Percentiles rank a stretch among this genome's conserved stretches.
These are phyloP conservation scores for Sciurus carolinensis DNA, from an alignment of 2,797 vertebrate genomes.

Conservation along the genomic window DNA sequence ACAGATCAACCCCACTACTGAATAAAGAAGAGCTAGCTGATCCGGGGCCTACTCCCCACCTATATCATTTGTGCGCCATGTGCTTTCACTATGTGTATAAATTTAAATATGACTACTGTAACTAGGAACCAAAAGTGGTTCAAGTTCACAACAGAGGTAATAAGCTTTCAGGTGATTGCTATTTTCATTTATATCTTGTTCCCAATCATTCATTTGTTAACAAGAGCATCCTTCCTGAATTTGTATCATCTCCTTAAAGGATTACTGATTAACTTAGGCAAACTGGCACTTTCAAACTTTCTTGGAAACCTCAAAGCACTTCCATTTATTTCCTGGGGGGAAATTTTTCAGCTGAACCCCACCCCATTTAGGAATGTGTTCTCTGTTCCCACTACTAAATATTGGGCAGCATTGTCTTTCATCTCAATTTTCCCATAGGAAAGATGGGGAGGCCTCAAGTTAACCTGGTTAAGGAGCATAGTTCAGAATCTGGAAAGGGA, in stretches of 20 bases:
- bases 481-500: conserved; percentile 50
- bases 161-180: conserved; percentile 46
- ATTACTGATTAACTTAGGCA: conserved; percentile 22
- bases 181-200: conserved; percentile 60
- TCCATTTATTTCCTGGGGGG: conserved; percentile 17
- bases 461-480: conserved; percentile 2
- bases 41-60: too few species aligned
- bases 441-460: background rate
- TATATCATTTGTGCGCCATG: too few species aligned
- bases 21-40: too few species aligned
- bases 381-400: conserved; percentile 21
- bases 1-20: too few species aligned
- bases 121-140: conserved; percentile 43
- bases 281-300: conserved; percentile 60
- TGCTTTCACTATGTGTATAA: background rate
- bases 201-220: conserved; percentile 44
- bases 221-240: conserved; percentile 33
- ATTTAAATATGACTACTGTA: conserved; percentile 31
- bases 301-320: conserved; percentile 61
- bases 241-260: conserved; percentile 32
- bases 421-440: background rate
- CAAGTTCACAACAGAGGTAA: conserved; percentile 62
- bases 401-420: background rate
- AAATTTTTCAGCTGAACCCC: background rate
- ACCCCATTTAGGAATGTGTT: conserved; percentile 19